Evolutionary conservation across 2,797 vertebrate species (phyloP).

Genomic region (Spinus olivaceus): DNA sequence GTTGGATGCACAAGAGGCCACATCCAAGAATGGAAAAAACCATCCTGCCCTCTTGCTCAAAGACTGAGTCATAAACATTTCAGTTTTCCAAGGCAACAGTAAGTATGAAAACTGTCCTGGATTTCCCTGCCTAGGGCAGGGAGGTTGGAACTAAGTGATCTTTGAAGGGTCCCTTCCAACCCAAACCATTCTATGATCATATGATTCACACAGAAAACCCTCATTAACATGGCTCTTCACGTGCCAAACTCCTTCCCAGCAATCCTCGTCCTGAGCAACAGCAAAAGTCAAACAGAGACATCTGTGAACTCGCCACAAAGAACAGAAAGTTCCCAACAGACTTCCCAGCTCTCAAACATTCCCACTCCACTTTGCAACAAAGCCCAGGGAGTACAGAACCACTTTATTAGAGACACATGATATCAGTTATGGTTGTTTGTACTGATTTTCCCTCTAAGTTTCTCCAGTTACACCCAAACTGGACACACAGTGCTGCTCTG

Average conservation of each 20-base stretch:
- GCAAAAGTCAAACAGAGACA: not conserved
- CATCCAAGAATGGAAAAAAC: conserved; percentile 9
- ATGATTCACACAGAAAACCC: not conserved
- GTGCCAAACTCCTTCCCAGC: not conserved
- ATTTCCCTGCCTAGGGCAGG: not conserved
- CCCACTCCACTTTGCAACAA: not conserved
- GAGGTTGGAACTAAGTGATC: not conserved
- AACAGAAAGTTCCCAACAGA: not conserved
- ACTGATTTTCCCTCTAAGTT: not conserved
- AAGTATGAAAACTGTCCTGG: not conserved
- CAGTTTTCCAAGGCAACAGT: conserved; percentile 22
- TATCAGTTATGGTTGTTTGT: not conserved
- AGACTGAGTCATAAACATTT: conserved; percentile 18
- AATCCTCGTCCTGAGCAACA: not conserved
- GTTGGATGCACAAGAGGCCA: not conserved
- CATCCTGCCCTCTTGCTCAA: not conserved
- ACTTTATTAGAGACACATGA: not conserved
- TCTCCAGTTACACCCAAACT: not conserved
- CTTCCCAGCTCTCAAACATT: not conserved
- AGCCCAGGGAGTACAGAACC: not conserved
- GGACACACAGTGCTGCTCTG: not conserved
- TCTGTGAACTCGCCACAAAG: not conserved
- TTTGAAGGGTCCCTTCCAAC: not conserved
- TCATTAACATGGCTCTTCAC: not conserved
- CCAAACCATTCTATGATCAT: not conserved